Evolutionary conservation across 2,888 invertebrate genomes (phyloP).

Genomic region (Conus canariensis): DNA sequence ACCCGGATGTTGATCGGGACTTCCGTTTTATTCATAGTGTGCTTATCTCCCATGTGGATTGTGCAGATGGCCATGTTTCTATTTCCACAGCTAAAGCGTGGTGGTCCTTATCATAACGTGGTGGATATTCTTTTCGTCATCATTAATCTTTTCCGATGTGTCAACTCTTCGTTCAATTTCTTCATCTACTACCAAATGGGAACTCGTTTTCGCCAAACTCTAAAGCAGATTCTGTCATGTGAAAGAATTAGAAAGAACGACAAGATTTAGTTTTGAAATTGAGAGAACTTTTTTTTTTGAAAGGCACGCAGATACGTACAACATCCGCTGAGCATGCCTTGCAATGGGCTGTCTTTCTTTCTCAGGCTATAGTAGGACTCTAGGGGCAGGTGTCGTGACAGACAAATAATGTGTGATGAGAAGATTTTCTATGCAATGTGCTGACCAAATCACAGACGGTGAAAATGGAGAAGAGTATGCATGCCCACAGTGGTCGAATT

Average conservation of each 20-base stretch:
- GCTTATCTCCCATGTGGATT: neutral
- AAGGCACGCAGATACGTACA: neutral
- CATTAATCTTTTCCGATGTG: neutral
- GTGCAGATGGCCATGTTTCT: conserved; percentile 23
- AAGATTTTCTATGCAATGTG: neutral
- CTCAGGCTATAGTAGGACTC: neutral
- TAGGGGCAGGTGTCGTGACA: neutral
- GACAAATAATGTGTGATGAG: neutral
- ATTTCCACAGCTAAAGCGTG: conserved; percentile 4
- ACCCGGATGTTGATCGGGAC: conserved; percentile 29
- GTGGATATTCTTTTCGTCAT: neutral
- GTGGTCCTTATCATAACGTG: conserved; percentile 21
- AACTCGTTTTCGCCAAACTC: conserved; percentile 18
- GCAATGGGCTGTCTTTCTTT: neutral
- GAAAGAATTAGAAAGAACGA: neutral
- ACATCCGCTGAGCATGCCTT: neutral
- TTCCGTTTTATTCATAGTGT: conserved; percentile 24
- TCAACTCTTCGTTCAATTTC: conserved; percentile 29
- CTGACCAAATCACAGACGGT: too few species aligned
- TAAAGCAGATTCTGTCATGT: neutral
- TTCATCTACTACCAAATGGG: conserved; percentile 30
- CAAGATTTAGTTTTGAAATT: neutral
- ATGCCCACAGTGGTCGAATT: too few species aligned
- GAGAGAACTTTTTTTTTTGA: too few species aligned
- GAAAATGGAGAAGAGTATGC: too few species aligned